Evolutionary conservation across 2,797 vertebrate genomes (phyloP).

Genomic region (Pogoniulus pusillus): DNA sequence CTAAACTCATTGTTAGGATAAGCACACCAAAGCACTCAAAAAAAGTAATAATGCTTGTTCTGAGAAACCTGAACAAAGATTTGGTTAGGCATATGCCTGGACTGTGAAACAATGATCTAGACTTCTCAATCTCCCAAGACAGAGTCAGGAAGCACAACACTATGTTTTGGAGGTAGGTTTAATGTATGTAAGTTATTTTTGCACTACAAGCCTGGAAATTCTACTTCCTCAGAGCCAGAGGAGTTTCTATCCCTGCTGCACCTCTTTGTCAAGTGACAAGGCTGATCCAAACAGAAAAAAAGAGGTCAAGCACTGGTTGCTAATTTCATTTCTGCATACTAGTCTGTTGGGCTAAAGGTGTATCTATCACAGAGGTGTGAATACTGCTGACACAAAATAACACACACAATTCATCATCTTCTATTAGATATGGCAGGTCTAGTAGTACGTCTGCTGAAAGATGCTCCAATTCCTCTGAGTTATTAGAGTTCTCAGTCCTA

Average conservation of each 20-base stretch:
- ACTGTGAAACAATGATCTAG: background rate
- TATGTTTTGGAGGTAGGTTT: background rate
- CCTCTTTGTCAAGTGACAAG: background rate
- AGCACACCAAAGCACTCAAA: background rate
- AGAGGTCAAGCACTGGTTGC: background rate
- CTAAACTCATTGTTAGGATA: background rate
- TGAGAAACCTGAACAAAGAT: background rate
- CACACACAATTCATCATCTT: slow-evolving; percentile 45
- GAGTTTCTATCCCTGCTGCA: background rate
- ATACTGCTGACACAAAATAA: slow-evolving; percentile 26
- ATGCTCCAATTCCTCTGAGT: slow-evolving; percentile 50
- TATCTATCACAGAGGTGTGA: background rate
- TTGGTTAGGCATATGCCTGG: background rate
- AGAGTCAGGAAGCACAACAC: background rate
- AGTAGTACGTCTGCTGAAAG: slow-evolving; percentile 49
- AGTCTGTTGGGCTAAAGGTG: background rate
- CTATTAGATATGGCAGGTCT: slow-evolving; percentile 44
- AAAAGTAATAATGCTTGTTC: slow-evolving; percentile 1
- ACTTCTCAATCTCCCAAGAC: background rate
- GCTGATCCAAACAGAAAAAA: background rate
- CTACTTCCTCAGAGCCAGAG: background rate
- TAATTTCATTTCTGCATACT: slow-evolving; percentile 10
- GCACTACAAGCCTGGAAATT: background rate
- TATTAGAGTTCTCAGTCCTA: slow-evolving; percentile 60
- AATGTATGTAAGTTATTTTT: background rate